phyloP scores from a whole-genome alignment of 2,888 invertebrate species.

The Drosophila suboccidentalis region DNA sequence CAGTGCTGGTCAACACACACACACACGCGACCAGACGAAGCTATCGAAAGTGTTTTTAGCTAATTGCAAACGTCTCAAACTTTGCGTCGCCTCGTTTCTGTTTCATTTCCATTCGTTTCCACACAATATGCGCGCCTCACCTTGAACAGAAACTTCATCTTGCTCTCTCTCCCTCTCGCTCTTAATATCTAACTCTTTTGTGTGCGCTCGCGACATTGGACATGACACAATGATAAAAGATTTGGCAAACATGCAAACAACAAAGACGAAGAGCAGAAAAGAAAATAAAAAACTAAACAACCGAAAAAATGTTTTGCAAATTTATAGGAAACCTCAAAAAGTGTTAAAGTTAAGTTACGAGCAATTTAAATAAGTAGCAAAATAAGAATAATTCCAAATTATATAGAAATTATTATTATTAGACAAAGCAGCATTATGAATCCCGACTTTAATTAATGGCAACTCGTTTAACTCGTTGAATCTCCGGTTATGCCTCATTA shows the following conservation, averaged over 20 bases:
- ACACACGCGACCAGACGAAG: slow-evolving; percentile 1
- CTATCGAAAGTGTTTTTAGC: slow-evolving; percentile 39
- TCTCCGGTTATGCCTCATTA: slow-evolving; percentile 37
- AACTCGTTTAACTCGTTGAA: slow-evolving; percentile 38
- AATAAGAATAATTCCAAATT: slow-evolving; percentile 36
- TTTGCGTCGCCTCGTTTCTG: slow-evolving; percentile 4
- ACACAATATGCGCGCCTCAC: slow-evolving; percentile 33
- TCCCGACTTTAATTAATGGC: slow-evolving; percentile 45
- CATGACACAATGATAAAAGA: slow-evolving; percentile 63
- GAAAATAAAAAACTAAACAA: slow-evolving; percentile 15
- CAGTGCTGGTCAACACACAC: slow-evolving; percentile 44
- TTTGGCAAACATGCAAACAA: slow-evolving; percentile 54
- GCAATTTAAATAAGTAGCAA: slow-evolving; percentile 51
- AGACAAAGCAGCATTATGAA: slow-evolving; percentile 15
- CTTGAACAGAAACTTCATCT: slow-evolving; percentile 37
- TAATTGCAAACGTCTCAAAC: slow-evolving; percentile 36
- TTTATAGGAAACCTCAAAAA: slow-evolving; percentile 47
- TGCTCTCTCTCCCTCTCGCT: slow-evolving; percentile 1
- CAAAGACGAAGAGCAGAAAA: slow-evolving; percentile 19
- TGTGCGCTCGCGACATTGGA: slow-evolving; percentile 55
- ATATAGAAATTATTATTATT: slow-evolving; percentile 49
- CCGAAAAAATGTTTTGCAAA: slow-evolving; percentile 54
- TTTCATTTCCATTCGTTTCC: slow-evolving; percentile 40
- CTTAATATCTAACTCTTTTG: slow-evolving; percentile 34
- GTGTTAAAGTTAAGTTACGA: slow-evolving; percentile 30